phyloP scores from a whole-genome alignment of 2,797 vertebrate genomes.

The Oreonectes daqikongensis region DNA sequence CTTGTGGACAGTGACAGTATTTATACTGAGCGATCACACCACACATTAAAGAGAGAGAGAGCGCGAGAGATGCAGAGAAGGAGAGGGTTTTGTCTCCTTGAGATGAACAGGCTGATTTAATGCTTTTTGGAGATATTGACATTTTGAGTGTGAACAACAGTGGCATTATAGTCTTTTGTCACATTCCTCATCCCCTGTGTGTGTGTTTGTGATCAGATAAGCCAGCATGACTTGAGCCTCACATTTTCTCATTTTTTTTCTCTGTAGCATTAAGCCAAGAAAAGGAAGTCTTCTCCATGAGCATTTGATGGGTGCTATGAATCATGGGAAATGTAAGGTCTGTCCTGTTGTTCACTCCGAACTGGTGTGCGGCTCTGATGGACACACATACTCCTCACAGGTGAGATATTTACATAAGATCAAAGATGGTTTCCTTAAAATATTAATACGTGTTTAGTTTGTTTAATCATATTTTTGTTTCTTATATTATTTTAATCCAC shows the following conservation, averaged over 20 bases:
- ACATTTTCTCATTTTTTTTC: conserved; percentile 2
- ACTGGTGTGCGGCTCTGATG: conserved; percentile 89
- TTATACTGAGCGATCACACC: too few relatives aligned
- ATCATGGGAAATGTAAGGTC: conserved; percentile 83
- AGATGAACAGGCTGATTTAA: conserved; percentile 21
- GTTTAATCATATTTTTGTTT: too few relatives aligned
- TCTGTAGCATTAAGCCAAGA: conserved; percentile 81
- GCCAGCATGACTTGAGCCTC: not conserved
- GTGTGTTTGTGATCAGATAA: conserved; percentile 16
- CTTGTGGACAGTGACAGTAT: not conserved
- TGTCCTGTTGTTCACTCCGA: conserved; percentile 74
- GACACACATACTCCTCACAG: conserved; percentile 84
- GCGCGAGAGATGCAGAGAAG: not conserved
- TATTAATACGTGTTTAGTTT: too few relatives aligned
- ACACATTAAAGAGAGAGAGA: not conserved
- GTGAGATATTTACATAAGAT: conserved; percentile 57
- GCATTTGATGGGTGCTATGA: conserved; percentile 78
- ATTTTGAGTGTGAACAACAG: conserved; percentile 25
- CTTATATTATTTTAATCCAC: too few relatives aligned
- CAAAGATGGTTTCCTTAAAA: too few relatives aligned
- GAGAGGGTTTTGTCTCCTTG: conserved; percentile 13
- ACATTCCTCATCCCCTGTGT: conserved; percentile 8
- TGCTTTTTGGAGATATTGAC: conserved; percentile 30
- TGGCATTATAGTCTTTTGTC: conserved; percentile 26
- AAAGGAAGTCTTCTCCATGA: conserved; percentile 84